phyloP scores from a whole-genome alignment of 1,140 invertebrate species.

The Diuraphis noxia region DNA sequence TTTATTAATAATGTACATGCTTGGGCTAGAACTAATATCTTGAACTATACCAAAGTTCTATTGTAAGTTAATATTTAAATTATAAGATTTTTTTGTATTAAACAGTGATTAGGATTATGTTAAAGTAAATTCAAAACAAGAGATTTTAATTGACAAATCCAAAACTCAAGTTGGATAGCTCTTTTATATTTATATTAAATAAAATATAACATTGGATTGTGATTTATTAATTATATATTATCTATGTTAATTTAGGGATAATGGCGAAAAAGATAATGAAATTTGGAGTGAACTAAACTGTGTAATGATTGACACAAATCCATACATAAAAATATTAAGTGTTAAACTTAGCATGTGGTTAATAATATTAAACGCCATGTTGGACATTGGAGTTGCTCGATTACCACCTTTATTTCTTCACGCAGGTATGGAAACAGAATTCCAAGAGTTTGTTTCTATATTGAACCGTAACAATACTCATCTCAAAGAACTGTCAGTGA shows the following conservation, averaged over 20 bases:
- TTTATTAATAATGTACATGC: conserved; percentile 37
- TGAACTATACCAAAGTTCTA: neutral
- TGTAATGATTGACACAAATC: conserved; percentile 19
- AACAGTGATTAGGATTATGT: neutral
- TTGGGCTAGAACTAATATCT: conserved; percentile 39
- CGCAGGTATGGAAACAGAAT: conserved; percentile 13
- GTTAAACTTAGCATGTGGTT: conserved; percentile 14
- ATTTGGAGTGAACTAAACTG: conserved; percentile 14
- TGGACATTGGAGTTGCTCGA: conserved; percentile 26
- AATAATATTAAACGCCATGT: conserved; percentile 12
- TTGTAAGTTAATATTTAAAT: conserved; percentile 32
- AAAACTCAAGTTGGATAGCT: neutral
- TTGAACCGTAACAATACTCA: conserved; percentile 14
- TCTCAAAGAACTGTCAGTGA: conserved; percentile 26
- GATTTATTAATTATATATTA: neutral
- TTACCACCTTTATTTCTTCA: conserved; percentile 22
- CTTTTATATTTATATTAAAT: neutral
- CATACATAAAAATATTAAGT: neutral
- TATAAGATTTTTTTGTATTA: neutral
- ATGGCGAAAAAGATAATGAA: conserved; percentile 23
- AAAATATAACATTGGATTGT: neutral
- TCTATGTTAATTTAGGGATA: conserved; percentile 32
- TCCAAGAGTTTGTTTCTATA: conserved; percentile 21
- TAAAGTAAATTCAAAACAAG: neutral
- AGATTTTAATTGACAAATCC: neutral